Evolutionary conservation across 2,797 vertebrate species (phyloP).

Genomic region (Taeniopygia guttata): DNA sequence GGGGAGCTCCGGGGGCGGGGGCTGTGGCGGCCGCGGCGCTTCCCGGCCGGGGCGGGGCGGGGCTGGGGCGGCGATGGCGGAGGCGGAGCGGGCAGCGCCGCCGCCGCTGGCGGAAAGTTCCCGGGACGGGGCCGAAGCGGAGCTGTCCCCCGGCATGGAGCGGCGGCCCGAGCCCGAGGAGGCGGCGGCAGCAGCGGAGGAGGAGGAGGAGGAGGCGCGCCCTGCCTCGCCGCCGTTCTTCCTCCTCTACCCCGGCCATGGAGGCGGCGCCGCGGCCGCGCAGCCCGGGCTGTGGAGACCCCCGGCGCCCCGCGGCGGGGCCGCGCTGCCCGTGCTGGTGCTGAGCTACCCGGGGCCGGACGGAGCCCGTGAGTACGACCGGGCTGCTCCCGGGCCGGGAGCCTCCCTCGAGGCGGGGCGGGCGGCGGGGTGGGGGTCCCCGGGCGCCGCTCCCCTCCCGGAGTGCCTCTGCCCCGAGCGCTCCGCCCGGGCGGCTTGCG

Average conservation of each 20-base stretch:
- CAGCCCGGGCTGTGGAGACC: conserved; percentile 66
- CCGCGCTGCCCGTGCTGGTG: background rate
- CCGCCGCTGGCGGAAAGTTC: background rate
- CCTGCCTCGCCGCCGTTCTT: conserved; percentile 52
- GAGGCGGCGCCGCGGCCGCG: conserved; percentile 62
- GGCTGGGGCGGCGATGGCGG: background rate
- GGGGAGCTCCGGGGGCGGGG: background rate
- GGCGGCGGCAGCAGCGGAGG: background rate
- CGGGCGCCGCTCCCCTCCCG: background rate
- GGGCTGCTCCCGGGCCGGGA: background rate
- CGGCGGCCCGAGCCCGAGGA: background rate
- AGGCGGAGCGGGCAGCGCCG: background rate
- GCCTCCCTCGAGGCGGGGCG: background rate
- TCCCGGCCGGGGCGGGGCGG: background rate
- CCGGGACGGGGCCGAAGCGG: background rate
- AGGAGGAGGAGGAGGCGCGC: background rate
- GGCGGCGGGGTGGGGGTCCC: background rate
- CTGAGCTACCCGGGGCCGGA: conserved; percentile 35
- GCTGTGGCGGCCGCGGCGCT: background rate
- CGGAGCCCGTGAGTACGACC: conserved; percentile 31
- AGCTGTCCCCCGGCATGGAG: background rate
- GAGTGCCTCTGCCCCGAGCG: background rate
- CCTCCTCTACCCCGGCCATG: conserved; percentile 63
- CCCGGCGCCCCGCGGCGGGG: conserved; percentile 10
- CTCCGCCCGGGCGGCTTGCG: background rate